Percentiles rank a stretch among this genome's conserved stretches.
These are phyloP conservation scores for Arrhopalites spinosus DNA, from an alignment of 2,888 invertebrate genomes.

Conservation along the genomic window DNA sequence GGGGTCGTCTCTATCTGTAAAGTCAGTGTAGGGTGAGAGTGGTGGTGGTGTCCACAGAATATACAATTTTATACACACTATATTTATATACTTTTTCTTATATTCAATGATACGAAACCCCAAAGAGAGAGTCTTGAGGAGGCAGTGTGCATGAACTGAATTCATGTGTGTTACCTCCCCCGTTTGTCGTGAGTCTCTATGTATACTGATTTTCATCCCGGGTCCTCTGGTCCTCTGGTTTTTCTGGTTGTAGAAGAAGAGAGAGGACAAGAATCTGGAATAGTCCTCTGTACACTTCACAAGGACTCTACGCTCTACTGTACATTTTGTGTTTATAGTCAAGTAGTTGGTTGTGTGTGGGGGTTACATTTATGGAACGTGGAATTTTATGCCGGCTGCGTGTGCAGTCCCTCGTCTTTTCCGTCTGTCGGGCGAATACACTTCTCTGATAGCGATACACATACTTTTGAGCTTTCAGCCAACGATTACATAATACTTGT, in stretches of 20 bases:
- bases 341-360: neutral
- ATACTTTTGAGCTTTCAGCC: neutral
- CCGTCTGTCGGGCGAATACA: neutral
- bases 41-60: too few relatives aligned
- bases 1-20: too few relatives aligned
- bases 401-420: neutral
- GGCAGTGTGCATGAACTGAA: too few relatives aligned
- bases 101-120: too few relatives aligned
- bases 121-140: too few relatives aligned
- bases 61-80: too few relatives aligned
- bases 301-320: neutral
- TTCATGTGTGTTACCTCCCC: too few relatives aligned
- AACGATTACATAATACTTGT: slow-evolving; percentile 1
- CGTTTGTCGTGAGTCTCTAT: too few relatives aligned
- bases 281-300: too few relatives aligned
- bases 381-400: slow-evolving; percentile 30
- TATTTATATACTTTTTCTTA: too few relatives aligned
- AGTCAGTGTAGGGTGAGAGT: too few relatives aligned
- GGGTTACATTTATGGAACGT: slow-evolving; percentile 19
- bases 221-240: neutral
- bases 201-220: too few relatives aligned
- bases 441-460: neutral
- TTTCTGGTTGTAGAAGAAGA: neutral
- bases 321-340: neutral
- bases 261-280: neutral